phyloP scores from a whole-genome alignment of 2,113 vertebrate genomes.

The Xenopus borealis region DNA sequence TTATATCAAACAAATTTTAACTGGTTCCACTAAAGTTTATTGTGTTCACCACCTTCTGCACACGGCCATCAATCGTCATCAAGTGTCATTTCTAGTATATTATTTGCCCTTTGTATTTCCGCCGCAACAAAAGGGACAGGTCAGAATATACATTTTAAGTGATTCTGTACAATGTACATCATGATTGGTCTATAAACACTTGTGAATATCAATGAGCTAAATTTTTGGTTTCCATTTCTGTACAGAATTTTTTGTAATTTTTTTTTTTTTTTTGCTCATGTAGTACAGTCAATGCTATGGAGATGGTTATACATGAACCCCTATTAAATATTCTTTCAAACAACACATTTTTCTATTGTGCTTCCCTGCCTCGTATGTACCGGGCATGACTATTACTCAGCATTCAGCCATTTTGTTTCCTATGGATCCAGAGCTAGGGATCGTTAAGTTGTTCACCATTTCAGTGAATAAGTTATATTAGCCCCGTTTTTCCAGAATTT shows the following conservation, averaged over 20 bases:
- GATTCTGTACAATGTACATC: constrained; percentile 44
- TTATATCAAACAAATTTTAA: constrained; percentile 47
- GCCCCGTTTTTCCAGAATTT: too few relatives aligned
- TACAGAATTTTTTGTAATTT: constrained; percentile 50
- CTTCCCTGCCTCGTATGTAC: too few relatives aligned
- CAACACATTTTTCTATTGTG: constrained; percentile 33
- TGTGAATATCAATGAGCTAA: constrained; percentile 47
- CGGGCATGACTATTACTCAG: too few relatives aligned
- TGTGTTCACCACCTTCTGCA: constrained; percentile 46
- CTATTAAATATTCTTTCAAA: constrained; percentile 67
- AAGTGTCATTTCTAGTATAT: constrained; percentile 39
- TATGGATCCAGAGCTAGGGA: too few relatives aligned
- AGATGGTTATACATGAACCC: constrained; percentile 52
- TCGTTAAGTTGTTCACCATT: too few relatives aligned
- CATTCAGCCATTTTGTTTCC: too few relatives aligned
- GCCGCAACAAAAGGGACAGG: background rate
- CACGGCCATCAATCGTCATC: constrained; percentile 51
- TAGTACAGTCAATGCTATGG: constrained; percentile 49
- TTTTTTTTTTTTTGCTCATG: constrained; percentile 49
- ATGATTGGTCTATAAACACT: constrained; percentile 36
- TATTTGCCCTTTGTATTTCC: constrained; percentile 52
- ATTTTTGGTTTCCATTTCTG: constrained; percentile 52
- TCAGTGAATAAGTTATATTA: too few relatives aligned
- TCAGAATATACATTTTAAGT: constrained; percentile 27
- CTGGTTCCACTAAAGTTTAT: constrained; percentile 45